Base-by-base conservation (phyloP, 2,113 vertebrate species). In the Pelmatolapia mariae region DNA sequence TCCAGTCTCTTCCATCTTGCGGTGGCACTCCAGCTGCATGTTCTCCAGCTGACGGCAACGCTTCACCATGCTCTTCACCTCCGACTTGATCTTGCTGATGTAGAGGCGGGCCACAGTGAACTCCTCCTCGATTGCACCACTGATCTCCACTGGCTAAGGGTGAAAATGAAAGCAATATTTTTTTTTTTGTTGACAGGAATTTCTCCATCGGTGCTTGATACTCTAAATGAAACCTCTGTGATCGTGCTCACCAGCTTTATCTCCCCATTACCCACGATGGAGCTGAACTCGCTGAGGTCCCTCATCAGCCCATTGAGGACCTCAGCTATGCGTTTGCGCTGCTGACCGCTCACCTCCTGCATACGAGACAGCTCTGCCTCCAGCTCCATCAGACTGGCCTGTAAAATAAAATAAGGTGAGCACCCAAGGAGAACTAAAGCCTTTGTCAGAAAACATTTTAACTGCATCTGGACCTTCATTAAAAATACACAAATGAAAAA, bases 41-140 rank as follows among this genome's bases (percentile, higher is more conserved):
- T 93, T 97, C 95, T 98, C 98, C 94, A 99, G 96, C 94, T 98
- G 98, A 36, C 97, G 96, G 91, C 98, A 98, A 8, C 98, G 95
- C 93, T 98, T 99, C 92, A 99, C 97, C 95, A 99, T 98, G 8
- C 97, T 98, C 95, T 98, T 99, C 94, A 99, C 98, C 96, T 99
- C 98, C 0, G 98, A 98, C 89, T 98, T 98, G 94, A 99, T 98
- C 95, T 99, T 99, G 93, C 98, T 98, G 94, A 99, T 97, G 91
- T 99, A 99, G 56, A 99, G 97, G 4, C 98, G 96, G 13, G 98
- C 98, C 71, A 98, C 98, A 0, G 98, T 97, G 92, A 99, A 99
- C 96, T 99, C 98, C 92, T 99, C 98, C 91, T 99, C 98, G 2
- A 99, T 98, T 18, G 98, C 98, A 0, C 98, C 98, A 0, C 98